Evolutionary conservation across 2,888 invertebrate genomes (phyloP).

Genomic region (Melinaea marsaeus): DNA sequence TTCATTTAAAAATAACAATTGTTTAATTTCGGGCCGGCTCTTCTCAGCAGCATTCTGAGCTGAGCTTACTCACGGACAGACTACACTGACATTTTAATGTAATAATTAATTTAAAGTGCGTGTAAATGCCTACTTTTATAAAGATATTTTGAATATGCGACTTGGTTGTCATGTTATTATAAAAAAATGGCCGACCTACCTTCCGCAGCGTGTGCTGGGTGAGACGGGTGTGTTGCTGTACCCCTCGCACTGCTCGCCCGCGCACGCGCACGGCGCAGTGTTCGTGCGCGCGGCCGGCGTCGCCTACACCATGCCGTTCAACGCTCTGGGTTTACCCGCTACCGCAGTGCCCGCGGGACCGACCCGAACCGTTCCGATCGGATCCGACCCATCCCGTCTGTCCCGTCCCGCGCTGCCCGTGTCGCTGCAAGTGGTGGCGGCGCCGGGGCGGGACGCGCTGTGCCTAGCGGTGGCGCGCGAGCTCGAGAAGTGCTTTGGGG

Average conservation of each 20-base stretch:
- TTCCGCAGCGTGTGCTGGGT: conserved; percentile 62
- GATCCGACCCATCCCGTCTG: conserved; percentile 84
- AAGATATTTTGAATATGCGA: no score
- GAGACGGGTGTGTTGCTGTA: conserved; percentile 84
- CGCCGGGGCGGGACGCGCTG: conserved; percentile 85
- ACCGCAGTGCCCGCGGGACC: conserved; percentile 83
- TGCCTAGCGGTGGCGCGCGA: conserved; percentile 89
- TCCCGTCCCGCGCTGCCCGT: conserved; percentile 42
- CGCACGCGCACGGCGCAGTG: conserved; percentile 82
- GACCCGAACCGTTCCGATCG: conserved; percentile 64
- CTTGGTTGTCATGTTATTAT: no score
- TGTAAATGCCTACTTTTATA: no score
- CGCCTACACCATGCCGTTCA: conserved; percentile 82
- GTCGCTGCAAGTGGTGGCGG: conserved; percentile 85
- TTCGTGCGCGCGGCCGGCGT: conserved; percentile 77
- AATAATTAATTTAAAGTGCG: no score
- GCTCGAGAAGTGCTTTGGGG: conserved; percentile 87
- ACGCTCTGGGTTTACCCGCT: conserved; percentile 85
- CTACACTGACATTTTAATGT: no score
- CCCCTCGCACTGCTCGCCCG: conserved; percentile 81
- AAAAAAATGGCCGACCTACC: no score
- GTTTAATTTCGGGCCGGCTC: no score
- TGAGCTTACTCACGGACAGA: no score
- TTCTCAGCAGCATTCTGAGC: no score
- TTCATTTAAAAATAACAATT: no score